Percentiles rank a stretch among this genome's conserved stretches.
phyloP scores from a whole-genome alignment of 1,140 invertebrate species.

The Neuroterus valhalla region DNA sequence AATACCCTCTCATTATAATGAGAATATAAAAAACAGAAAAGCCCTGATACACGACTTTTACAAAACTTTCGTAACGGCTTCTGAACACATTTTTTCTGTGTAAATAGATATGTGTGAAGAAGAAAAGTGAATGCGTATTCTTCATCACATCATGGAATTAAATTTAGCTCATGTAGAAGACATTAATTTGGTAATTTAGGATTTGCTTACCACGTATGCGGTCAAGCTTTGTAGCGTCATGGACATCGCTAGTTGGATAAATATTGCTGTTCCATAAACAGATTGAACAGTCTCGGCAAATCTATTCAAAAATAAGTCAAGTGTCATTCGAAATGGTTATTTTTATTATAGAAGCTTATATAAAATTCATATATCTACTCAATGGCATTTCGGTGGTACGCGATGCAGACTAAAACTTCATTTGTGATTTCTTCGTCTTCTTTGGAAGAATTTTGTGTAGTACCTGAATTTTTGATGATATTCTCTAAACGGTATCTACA shows the following conservation, averaged over 20 bases:
- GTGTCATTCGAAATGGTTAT: not conserved
- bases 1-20: too few relatives aligned
- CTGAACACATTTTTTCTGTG: too few relatives aligned
- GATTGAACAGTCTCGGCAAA: not conserved
- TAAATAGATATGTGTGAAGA: too few relatives aligned
- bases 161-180: too few relatives aligned
- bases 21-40: too few relatives aligned
- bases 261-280: not conserved
- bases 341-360: not conserved
- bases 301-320: not conserved
- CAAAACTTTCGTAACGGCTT: too few relatives aligned
- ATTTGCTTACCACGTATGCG: not conserved
- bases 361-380: not conserved
- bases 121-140: too few relatives aligned
- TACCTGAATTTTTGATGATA: conserved; percentile 14
- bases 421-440: not conserved
- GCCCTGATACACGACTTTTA: too few relatives aligned
- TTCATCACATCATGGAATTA: too few relatives aligned
- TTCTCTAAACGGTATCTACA: conserved; percentile 1
- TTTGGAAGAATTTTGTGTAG: not conserved
- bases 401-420: not conserved
- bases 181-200: not conserved
- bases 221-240: not conserved
- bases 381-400: not conserved
- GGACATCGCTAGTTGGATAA: not conserved